These are phyloP conservation scores for Potamilus streckersoni DNA, from an alignment of 1,140 invertebrate genomes.

Conservation along the genomic window DNA sequence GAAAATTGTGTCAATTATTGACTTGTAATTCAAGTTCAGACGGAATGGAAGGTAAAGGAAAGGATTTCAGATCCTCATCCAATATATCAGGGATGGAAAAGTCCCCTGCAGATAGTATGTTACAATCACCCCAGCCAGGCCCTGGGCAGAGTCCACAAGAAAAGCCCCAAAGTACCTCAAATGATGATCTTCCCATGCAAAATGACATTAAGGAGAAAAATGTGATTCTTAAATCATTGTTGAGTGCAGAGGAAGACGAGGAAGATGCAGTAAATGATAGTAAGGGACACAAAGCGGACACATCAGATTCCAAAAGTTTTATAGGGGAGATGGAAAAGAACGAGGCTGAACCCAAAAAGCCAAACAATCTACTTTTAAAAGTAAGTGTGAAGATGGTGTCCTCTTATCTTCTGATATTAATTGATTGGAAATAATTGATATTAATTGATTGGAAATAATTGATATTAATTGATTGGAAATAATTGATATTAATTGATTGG, in stretches of 20 bases:
- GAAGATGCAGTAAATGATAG: constrained; percentile 33
- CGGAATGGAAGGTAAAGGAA: too few relatives aligned
- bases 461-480: too few relatives aligned
- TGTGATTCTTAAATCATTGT: constrained; percentile 80
- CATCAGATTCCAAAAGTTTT: constrained; percentile 15
- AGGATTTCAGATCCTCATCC: too few relatives aligned
- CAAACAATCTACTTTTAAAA: constrained; percentile 79
- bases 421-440: too few relatives aligned
- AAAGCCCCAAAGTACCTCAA: constrained; percentile 68
- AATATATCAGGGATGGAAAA: constrained; percentile 26
- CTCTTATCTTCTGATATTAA: too few relatives aligned
- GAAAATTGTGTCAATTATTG: constrained; percentile 55
- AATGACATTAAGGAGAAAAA: constrained; percentile 63
- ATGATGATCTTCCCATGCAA: constrained; percentile 63
- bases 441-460: too few relatives aligned
- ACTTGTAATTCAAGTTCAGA: constrained; percentile 30
- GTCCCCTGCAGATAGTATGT: constrained; percentile 65
- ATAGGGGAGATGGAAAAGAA: constrained; percentile 63
- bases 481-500: too few relatives aligned
- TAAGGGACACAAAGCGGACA: constrained; percentile 19
- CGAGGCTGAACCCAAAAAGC: constrained; percentile 63
- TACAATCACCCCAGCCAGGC: constrained; percentile 72
- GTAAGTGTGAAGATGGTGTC: constrained; percentile 66
- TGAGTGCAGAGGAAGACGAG: constrained; percentile 84
- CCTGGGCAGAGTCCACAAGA: constrained; percentile 66